phyloP scores from a whole-genome alignment of 2,797 vertebrate species.

The Astyanax mexicanus region DNA sequence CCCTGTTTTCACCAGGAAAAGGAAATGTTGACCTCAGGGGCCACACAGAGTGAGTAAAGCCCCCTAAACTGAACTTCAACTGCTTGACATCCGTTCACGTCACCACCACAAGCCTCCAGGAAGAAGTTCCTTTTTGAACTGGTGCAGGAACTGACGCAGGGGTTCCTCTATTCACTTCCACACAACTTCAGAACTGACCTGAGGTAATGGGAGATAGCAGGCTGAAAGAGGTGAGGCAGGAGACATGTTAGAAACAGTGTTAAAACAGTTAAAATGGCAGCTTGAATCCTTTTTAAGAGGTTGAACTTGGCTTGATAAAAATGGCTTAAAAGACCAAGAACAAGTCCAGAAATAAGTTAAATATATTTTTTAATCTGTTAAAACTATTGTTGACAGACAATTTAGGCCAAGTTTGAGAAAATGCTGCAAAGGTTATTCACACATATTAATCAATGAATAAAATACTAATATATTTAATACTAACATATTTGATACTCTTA shows the following conservation, averaged over 20 bases:
- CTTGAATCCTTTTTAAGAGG: neutral
- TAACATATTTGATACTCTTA: too few species aligned
- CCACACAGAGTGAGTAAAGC: constrained; percentile 4
- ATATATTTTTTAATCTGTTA: too few species aligned
- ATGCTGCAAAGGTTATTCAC: too few species aligned
- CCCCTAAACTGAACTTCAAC: constrained; percentile 1
- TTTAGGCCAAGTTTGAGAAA: too few species aligned
- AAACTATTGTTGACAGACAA: too few species aligned
- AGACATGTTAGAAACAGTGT: neutral
- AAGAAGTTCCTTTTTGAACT: too few species aligned
- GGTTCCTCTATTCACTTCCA: neutral
- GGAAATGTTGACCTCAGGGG: constrained; percentile 29
- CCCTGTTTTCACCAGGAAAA: constrained; percentile 15
- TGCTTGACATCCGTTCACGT: neutral
- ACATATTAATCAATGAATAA: too few species aligned
- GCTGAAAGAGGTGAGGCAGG: neutral
- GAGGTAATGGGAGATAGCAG: neutral
- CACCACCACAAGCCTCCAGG: neutral
- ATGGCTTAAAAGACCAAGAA: too few species aligned
- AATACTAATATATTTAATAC: too few species aligned
- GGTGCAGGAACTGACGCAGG: too few species aligned
- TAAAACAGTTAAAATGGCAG: neutral
- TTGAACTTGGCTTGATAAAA: too few species aligned
- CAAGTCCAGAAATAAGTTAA: too few species aligned
- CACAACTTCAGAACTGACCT: neutral